Base-by-base conservation (phyloP, 2,888 invertebrate genomes). In the Stegana nigrithorax region DNA sequence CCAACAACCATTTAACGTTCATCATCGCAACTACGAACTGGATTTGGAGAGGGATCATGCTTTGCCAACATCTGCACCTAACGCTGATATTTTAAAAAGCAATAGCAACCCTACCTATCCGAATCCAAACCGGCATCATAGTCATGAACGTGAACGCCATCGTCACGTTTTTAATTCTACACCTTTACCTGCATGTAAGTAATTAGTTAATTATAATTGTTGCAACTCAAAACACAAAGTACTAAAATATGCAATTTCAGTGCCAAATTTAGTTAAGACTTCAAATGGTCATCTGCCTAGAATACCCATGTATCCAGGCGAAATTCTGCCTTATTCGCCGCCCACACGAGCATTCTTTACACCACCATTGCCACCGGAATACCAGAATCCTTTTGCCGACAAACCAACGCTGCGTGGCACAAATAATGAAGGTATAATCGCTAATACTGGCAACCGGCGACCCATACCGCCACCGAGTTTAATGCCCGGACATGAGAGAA, bases 301-400 rank as follows among this genome's bases (percentile, higher is more conserved):
- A 69, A 89, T 87, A 82, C 89, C 87, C 12, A 88, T 89, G 83
- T 88, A 87, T 73, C 87, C 89, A 14, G 91, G 90, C 56, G 92
- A 93, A 72, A 89, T 93, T 71, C 93, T 93, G 39, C 93, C 92
- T 36, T 94, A 94, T 85, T 92, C 93, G 25, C 93, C 93, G 58
- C 94, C 94, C 21, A 92, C 92, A 29, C 87, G 93, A 63, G 89
- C 91, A 12, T 91, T 93, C 83, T 91, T 92, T 85, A 94, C 94
- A 0, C 94, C 94, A 1, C 94, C 94, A 0, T 84, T 94, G 69
- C 94, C 94, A 12, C 93, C 93, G 7, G 93, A 93, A 84, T 93
- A 92, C 81, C 89, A 91, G 66, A 93, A 93, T 86, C 94, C 94
- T 0, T 94, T 94, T 81, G 93, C 93, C n/a, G 93, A 94, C 82